These are phyloP conservation scores for Antechinus stuartii DNA, from an alignment of 2,113 vertebrate genomes.

Conservation along the genomic window DNA sequence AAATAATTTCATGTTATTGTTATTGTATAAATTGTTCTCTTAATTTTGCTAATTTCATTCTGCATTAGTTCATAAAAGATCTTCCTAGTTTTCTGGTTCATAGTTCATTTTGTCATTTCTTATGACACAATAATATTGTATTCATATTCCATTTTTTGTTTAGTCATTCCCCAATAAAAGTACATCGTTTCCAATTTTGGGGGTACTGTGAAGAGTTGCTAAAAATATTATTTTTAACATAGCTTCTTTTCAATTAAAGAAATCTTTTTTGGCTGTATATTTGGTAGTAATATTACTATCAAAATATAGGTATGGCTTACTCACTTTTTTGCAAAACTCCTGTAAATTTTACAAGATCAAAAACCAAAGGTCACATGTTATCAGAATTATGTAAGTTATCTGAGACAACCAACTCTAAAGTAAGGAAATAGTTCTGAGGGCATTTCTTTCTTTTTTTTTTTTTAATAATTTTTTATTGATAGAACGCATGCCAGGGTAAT, in stretches of 20 bases:
- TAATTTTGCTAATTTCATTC: background rate
- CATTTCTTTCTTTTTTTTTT: too few relatives aligned
- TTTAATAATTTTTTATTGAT: too few relatives aligned
- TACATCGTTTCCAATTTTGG: background rate
- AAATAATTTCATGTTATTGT: background rate
- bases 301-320: background rate
- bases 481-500: too few relatives aligned
- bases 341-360: too few relatives aligned
- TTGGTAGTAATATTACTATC: background rate
- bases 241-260: background rate
- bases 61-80: background rate
- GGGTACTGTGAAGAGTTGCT: background rate
- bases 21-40: background rate
- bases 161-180: background rate
- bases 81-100: background rate
- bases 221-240: background rate
- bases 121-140: background rate
- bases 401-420: background rate
- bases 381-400: background rate
- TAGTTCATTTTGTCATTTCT: background rate
- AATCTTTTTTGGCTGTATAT: background rate
- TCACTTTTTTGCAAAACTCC: too few relatives aligned
- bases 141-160: background rate
- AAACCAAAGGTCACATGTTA: background rate
- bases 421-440: background rate